phyloP scores from a whole-genome alignment of 2,113 vertebrate species.

The Apodemus sylvaticus region DNA sequence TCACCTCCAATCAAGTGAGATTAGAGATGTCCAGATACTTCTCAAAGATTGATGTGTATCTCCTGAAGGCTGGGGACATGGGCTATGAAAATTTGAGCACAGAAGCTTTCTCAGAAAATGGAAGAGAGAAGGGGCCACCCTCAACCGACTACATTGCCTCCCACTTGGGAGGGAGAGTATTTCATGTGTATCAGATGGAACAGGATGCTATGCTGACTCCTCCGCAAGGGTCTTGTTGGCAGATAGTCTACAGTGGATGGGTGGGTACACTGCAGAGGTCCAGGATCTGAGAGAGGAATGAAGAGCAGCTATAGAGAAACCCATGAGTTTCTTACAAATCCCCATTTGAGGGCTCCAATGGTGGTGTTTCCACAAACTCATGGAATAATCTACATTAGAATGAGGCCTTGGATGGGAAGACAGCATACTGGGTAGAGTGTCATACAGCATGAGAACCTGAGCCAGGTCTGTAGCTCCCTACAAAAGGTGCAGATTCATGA shows the following conservation, averaged over 20 bases:
- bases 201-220: neutral
- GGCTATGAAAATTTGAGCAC: neutral
- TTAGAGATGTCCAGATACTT: neutral
- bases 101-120: neutral
- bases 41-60: neutral
- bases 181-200: neutral
- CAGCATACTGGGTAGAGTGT: neutral
- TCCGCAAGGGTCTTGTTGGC: neutral
- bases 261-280: neutral
- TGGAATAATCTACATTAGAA: neutral
- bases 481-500: neutral
- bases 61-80: neutral
- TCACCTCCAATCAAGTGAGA: neutral
- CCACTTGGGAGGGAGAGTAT: neutral
- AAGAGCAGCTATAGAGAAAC: neutral
- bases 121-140: neutral
- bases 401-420: neutral
- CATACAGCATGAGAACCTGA: neutral
- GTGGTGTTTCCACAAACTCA: neutral
- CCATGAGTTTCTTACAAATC: neutral
- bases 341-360: neutral
- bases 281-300: neutral
- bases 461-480: neutral
- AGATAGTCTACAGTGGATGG: neutral
- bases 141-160: neutral